Base-by-base conservation (phyloP, 1,140 invertebrate species). In the Brachionus asplanchnoidis region DNA sequence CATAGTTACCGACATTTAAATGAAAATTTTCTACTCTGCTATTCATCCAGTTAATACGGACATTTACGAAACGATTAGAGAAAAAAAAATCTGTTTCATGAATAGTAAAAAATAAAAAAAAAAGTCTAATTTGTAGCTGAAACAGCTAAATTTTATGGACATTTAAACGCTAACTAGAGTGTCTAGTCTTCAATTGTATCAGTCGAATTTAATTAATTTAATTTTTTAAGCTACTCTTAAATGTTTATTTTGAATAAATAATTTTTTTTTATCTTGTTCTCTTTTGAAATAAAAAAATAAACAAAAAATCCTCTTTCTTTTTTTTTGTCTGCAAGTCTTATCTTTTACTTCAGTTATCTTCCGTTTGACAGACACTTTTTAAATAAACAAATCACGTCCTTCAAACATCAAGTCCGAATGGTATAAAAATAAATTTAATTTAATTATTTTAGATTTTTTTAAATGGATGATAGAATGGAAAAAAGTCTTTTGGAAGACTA, bases 181-280 rank as follows among this genome's bases (percentile, higher is more conserved):
- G 66, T 75, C 70, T 42, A 75, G 40, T 17, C 70, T 40, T 75
- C 5, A 42, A 42, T 42, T 8, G 70, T 75, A 75, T 75, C 70
- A 75, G 70, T 75, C 17, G 70, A 75, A 42, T 75, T 75, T 75
- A 42, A 75, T 42, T 75, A 42, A 75, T 75, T 75, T 75, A 65
- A 23, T 17, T 28, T 17, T 32, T 32, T 12, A 11, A 14, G 26
- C 66, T 32, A 40, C 11, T 32, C 14, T 75, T 75, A 75, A 75
- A 75, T 75, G 17, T 75, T 44, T 70, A 70, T 70, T 32, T 70
- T 70, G 28, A 36, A 36, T 70, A 32, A 70, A 70, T 36, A n/a
- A 70, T 36, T 70, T 70, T 36, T 32, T 36, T 70, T 60, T 60
- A 60, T 60, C 53, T 60, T 60, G 53, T 60, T 60, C 53, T 60